Percentiles rank a stretch among this genome's conserved stretches.
Evolutionary conservation across 2,797 vertebrate species (phyloP).

Genomic region (Gymnopithys bicolor): DNA sequence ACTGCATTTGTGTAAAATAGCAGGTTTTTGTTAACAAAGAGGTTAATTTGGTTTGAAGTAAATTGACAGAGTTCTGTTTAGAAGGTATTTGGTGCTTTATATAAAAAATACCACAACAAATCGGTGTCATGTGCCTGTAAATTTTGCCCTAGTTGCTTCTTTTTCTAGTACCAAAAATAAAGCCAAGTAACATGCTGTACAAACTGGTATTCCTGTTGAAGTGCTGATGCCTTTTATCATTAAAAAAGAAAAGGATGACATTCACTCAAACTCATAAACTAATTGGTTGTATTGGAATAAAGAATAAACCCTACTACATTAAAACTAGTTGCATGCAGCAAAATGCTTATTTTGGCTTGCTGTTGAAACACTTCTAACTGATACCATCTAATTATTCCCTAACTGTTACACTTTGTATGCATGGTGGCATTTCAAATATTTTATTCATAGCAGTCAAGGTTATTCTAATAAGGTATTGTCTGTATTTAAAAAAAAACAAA

Average conservation of each 20-base stretch:
- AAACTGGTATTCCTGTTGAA: not conserved
- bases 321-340: not conserved
- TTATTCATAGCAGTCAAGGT: slow-evolving; percentile 63
- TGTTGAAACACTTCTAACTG: not conserved
- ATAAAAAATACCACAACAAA: not conserved
- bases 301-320: not conserved
- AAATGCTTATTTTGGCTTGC: not conserved
- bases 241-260: not conserved
- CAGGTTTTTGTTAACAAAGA: not conserved
- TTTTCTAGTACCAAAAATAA: not conserved
- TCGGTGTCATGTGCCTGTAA: not conserved
- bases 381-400: not conserved
- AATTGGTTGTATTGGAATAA: not conserved
- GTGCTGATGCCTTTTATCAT: rapidly evolving
- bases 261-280: not conserved
- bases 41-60: not conserved
- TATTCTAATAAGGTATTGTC: slow-evolving; percentile 42
- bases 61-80: not conserved
- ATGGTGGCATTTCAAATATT: slow-evolving; percentile 53
- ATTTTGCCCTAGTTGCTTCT: not conserved
- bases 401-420: not conserved
- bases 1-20: not conserved
- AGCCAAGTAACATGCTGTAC: not conserved
- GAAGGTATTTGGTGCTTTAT: not conserved
- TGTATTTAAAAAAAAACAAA: slow-evolving; percentile 26